A percentile compares a stretch with the other conserved stretches of the same genome.
Conservation (phyloP, 1,140 invertebrate genomes). For the Heliconius eleuchia region DNA sequence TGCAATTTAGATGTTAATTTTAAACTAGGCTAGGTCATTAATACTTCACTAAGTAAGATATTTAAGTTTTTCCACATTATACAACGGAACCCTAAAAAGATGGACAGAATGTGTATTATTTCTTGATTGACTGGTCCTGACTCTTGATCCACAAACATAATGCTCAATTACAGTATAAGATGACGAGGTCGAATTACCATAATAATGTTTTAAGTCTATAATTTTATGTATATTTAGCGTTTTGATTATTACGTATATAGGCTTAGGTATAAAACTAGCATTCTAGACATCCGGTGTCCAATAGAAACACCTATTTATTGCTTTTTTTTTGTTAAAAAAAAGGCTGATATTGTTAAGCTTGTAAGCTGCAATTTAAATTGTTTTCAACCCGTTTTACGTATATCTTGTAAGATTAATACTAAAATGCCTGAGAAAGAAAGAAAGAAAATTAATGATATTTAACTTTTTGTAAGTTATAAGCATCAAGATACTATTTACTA, state of each 20-base stretch:
- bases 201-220: neutral
- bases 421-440: too few species aligned
- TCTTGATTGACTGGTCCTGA: neutral
- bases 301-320: conserved; percentile 4
- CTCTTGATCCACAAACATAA: neutral
- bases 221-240: neutral
- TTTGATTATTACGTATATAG: too few species aligned
- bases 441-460: too few species aligned
- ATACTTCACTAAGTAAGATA: too few species aligned
- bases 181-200: neutral
- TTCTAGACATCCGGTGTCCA: neutral
- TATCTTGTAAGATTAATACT: too few species aligned
- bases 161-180: neutral
- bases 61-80: neutral
- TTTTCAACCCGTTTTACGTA: too few species aligned
- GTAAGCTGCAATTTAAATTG: too few species aligned
- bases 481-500: too few species aligned
- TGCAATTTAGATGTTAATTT: too few species aligned
- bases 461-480: too few species aligned
- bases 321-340: neutral
- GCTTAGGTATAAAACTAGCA: neutral
- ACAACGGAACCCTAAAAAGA: neutral
- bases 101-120: neutral
- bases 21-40: too few species aligned
- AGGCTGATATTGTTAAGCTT: neutral